phyloP scores from a whole-genome alignment of 2,888 invertebrate species.

The Synanthedon formicaeformis region DNA sequence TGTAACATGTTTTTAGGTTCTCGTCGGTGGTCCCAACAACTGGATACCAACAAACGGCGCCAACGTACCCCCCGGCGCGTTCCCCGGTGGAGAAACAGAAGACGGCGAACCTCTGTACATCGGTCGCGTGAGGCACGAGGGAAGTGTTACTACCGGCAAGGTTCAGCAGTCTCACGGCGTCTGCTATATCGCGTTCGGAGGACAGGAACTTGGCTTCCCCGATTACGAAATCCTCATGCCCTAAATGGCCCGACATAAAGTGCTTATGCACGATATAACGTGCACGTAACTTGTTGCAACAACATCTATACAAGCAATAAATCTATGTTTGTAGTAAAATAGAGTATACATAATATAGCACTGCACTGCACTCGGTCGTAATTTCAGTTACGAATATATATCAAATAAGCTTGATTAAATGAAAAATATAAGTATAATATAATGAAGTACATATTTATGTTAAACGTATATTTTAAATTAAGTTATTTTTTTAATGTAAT shows the following conservation, averaged over 20 bases:
- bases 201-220: constrained; percentile 82
- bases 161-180: constrained; percentile 85
- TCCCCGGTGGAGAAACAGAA: constrained; percentile 79
- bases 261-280: too few species aligned
- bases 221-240: constrained; percentile 82
- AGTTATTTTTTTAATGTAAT: constrained; percentile 4
- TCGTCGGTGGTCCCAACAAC: constrained; percentile 71
- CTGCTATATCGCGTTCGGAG: constrained; percentile 86
- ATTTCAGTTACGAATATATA: too few species aligned
- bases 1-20: constrained; percentile 36
- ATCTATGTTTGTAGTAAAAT: too few species aligned
- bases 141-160: constrained; percentile 82
- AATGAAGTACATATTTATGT: too few species aligned
- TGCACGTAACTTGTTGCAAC: too few species aligned
- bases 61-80: constrained; percentile 79
- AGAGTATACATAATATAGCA: too few species aligned
- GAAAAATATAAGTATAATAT: too few species aligned
- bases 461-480: background rate
- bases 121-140: constrained; percentile 83
- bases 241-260: constrained; percentile 15
- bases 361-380: too few species aligned
- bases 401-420: too few species aligned
- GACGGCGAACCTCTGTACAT: constrained; percentile 84
- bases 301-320: too few species aligned
- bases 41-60: constrained; percentile 80